Evolutionary conservation across 2,797 vertebrate species (phyloP).

Genomic region (Crocidura indochinensis): DNA sequence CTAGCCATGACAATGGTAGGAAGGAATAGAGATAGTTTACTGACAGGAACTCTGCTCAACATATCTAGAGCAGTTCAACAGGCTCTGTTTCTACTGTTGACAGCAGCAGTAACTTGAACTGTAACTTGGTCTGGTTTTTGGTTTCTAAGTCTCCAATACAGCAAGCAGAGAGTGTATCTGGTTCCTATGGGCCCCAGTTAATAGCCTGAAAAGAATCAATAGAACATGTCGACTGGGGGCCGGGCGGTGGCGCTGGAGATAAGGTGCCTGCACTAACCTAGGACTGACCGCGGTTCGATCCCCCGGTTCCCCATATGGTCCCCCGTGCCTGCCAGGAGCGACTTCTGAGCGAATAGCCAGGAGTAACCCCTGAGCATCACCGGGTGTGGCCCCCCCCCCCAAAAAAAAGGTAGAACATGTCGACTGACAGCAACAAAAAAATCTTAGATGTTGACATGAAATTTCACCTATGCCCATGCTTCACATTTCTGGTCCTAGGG

Average conservation of each 20-base stretch:
- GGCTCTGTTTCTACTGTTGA: background rate
- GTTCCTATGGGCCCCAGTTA: background rate
- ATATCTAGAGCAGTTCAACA: fast-evolving
- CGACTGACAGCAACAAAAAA: too few species aligned
- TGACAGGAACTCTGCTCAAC: too few species aligned
- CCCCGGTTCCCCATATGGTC: too few species aligned
- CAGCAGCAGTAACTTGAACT: slow-evolving; percentile 28
- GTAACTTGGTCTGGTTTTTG: background rate
- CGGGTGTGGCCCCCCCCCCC: too few species aligned
- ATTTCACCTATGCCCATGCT: background rate
- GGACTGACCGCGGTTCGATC: too few species aligned
- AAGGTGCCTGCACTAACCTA: too few species aligned
- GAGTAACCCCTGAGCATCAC: too few species aligned
- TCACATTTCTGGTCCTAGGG: background rate
- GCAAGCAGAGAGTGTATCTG: background rate
- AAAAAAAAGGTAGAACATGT: background rate
- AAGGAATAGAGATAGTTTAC: fast-evolving
- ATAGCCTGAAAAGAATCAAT: background rate
- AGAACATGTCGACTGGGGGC: background rate
- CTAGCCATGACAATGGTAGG: fast-evolving
- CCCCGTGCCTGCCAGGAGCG: too few species aligned
- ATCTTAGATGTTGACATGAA: background rate
- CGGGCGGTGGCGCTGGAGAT: too few species aligned
- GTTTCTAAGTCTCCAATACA: background rate
- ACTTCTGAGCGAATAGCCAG: too few species aligned